These are phyloP conservation scores for Rhopalosiphum nymphaeae DNA, from an alignment of 2,888 invertebrate species.

Conservation along the genomic window DNA sequence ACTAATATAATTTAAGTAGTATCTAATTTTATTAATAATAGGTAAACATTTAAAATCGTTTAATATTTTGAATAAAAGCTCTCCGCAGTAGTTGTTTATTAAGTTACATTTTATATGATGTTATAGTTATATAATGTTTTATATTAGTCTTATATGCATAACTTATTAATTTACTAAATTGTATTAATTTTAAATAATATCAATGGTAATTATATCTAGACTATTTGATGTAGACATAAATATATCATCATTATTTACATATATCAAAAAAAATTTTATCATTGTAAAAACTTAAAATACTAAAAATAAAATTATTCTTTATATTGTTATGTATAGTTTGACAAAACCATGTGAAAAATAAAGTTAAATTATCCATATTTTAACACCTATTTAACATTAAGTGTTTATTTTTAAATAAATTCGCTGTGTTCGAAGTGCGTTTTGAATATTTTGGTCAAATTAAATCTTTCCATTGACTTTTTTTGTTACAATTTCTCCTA, in stretches of 20 bases:
- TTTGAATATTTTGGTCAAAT: conserved; percentile 15
- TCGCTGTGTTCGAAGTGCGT: background rate
- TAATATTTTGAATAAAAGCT: background rate
- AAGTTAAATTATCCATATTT: background rate
- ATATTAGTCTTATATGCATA: background rate
- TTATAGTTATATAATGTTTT: background rate
- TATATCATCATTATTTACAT: background rate
- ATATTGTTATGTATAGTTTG: background rate
- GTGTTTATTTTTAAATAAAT: background rate
- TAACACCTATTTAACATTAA: conserved; percentile 36
- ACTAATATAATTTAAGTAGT: background rate
- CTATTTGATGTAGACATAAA: background rate
- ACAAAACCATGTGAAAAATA: conserved; percentile 3
- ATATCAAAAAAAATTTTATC: background rate
- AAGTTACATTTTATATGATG: background rate
- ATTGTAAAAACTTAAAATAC: background rate
- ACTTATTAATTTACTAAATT: background rate
- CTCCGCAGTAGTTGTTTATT: background rate
- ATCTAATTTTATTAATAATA: background rate
- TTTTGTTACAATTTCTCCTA: background rate
- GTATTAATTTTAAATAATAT: background rate
- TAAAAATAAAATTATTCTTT: background rate
- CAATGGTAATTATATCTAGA: background rate
- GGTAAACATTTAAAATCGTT: background rate
- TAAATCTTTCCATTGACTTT: background rate